These are phyloP conservation scores for Lordiphosa collinella DNA, from an alignment of 1,140 invertebrate genomes.

Conservation along the genomic window DNA sequence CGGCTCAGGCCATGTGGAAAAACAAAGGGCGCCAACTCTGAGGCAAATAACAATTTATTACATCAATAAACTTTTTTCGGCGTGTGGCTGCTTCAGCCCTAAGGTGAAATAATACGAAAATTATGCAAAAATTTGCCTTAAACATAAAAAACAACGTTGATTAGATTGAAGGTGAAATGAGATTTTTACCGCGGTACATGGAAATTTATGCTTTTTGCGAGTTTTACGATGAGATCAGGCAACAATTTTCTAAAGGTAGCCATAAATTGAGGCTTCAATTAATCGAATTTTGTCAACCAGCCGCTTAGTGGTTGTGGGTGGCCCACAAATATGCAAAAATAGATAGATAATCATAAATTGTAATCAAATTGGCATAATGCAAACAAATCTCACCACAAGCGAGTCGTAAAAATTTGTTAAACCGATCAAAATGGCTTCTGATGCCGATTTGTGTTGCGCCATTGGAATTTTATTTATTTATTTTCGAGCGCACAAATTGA, in stretches of 20 bases:
- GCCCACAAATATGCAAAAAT: slow-evolving; percentile 3
- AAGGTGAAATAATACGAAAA: slow-evolving; percentile 68
- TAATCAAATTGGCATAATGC: slow-evolving; percentile 67
- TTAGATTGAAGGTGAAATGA: slow-evolving; percentile 21
- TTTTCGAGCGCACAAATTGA: slow-evolving; percentile 70
- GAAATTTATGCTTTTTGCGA: slow-evolving; percentile 17
- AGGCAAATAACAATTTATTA: slow-evolving; percentile 66
- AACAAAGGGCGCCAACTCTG: slow-evolving; percentile 51
- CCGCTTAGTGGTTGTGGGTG: slow-evolving; percentile 23
- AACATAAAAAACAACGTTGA: slow-evolving; percentile 48
- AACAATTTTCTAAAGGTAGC: not conserved
- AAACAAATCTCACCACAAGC: slow-evolving; percentile 63
- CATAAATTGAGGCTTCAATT: not conserved
- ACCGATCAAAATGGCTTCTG: slow-evolving; percentile 68
- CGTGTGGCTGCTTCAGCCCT: slow-evolving; percentile 21
- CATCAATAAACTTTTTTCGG: slow-evolving; percentile 54
- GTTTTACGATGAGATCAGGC: slow-evolving; percentile 11
- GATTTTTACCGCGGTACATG: slow-evolving; percentile 8
- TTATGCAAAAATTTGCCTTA: slow-evolving; percentile 40
- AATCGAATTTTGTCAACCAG: slow-evolving; percentile 5
- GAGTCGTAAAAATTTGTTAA: slow-evolving; percentile 64
- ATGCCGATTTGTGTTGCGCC: slow-evolving; percentile 55
- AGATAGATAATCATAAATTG: slow-evolving; percentile 72
- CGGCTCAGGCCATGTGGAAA: slow-evolving; percentile 38
- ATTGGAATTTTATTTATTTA: slow-evolving; percentile 70